Percentiles rank a stretch among this genome's conserved stretches.
phyloP scores from a whole-genome alignment of 2,797 vertebrate species.

The Danio kyathit region DNA sequence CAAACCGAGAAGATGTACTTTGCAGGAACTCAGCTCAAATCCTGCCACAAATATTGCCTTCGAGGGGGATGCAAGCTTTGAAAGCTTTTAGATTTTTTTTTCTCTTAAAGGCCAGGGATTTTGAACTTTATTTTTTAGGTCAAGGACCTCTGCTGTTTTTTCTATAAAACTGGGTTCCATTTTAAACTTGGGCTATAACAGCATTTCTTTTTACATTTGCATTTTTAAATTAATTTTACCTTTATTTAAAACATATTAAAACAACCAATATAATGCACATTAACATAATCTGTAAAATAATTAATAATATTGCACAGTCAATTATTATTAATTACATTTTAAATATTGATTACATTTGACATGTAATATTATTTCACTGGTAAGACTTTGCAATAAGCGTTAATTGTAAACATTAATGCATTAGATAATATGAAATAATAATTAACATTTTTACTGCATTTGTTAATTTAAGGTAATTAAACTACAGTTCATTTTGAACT shows the following conservation, averaged over 20 bases:
- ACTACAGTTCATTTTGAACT: too few species aligned
- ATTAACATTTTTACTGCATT: not conserved
- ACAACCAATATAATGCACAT: too few species aligned
- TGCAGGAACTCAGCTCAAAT: conserved; percentile 19
- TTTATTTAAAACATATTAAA: too few species aligned
- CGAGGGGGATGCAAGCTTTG: conserved; percentile 2
- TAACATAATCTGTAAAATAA: not conserved
- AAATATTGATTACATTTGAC: not conserved
- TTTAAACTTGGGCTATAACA: not conserved
- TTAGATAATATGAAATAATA: not conserved
- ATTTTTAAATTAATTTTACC: not conserved
- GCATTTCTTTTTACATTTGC: not conserved
- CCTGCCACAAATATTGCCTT: conserved; percentile 4
- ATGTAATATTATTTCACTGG: not conserved
- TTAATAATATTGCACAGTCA: not conserved
- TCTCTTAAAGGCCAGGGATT: not conserved
- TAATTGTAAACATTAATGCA: not conserved
- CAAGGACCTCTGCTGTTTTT: not conserved
- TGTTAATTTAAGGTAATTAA: not conserved
- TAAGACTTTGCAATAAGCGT: too few species aligned
- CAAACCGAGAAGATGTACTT: not conserved
- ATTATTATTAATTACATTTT: not conserved
- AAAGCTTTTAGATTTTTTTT: not conserved
- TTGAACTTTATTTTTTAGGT: not conserved
- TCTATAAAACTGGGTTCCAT: not conserved